Conservation (phyloP, 2,888 invertebrate genomes). For the Phania funesta region DNA sequence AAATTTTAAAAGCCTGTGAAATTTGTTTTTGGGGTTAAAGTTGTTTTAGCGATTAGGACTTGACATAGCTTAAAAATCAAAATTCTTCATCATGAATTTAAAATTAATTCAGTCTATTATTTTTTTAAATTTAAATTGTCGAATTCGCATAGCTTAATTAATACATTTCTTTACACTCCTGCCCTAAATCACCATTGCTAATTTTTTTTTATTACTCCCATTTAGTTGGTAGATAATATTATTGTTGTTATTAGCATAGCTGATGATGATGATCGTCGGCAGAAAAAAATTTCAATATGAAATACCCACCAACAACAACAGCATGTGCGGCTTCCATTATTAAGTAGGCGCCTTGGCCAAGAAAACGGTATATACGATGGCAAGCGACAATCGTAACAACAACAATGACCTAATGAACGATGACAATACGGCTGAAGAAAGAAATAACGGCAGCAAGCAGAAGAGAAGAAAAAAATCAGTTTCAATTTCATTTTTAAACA, state of each 20-base stretch:
- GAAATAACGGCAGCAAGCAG: neutral
- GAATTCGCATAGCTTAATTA: neutral
- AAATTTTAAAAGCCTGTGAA: too few relatives aligned
- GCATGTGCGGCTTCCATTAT: conserved; percentile 25
- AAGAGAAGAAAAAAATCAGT: conserved; percentile 68
- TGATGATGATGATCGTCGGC: conserved; percentile 36
- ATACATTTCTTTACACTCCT: neutral
- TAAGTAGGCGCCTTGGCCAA: conserved; percentile 51
- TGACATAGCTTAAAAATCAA: too few relatives aligned
- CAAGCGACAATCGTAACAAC: conserved; percentile 31
- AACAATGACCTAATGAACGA: conserved; percentile 11
- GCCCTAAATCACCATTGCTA: neutral
- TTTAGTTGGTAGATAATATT: conserved; percentile 23
- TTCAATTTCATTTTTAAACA: conserved; percentile 79
- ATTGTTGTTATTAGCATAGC: conserved; percentile 26
- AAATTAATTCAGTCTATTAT: too few relatives aligned
- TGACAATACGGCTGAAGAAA: neutral
- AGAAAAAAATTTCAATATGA: neutral
- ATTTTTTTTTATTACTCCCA: neutral
- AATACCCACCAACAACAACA: conserved; percentile 13
- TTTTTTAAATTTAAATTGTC: too few relatives aligned
- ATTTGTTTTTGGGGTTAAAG: too few relatives aligned
- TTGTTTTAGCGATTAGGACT: too few relatives aligned
- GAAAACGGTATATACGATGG: conserved; percentile 32
- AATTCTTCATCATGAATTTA: too few relatives aligned